Conservation (phyloP, 2,797 vertebrate species). For the Galaxias olidus region DNA sequence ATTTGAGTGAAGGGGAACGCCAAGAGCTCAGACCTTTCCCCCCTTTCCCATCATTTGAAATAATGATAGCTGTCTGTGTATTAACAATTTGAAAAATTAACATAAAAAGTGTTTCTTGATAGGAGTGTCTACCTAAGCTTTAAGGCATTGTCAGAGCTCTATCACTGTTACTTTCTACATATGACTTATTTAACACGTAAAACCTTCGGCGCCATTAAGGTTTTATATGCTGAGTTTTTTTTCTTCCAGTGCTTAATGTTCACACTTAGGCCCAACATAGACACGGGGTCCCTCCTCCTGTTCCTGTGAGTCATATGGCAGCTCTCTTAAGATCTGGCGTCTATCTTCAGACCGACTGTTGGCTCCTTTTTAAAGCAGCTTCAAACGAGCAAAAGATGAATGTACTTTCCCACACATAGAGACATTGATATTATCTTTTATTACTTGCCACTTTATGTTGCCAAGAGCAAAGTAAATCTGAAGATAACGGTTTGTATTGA, state of each 20-base stretch:
- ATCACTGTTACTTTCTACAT: constrained; percentile 57
- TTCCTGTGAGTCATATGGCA: constrained; percentile 28
- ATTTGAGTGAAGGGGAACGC: no score
- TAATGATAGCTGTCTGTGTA: no score
- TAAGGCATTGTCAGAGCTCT: constrained; percentile 33
- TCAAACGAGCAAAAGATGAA: no score
- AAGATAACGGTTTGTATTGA: no score
- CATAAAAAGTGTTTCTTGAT: no score
- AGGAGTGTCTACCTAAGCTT: no score
- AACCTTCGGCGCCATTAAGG: constrained; percentile 63
- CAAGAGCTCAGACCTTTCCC: no score
- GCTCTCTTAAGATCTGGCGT: constrained; percentile 8
- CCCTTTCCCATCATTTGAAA: no score
- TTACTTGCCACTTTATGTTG: neutral
- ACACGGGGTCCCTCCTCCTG: constrained; percentile 21
- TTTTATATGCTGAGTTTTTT: constrained; percentile 47
- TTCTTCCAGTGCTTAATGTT: constrained; percentile 39
- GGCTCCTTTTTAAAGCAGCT: neutral
- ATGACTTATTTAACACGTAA: constrained; percentile 65
- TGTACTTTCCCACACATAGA: no score
- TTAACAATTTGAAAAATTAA: no score
- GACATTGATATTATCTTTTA: neutral
- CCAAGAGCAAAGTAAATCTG: no score
- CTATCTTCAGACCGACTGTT: neutral
- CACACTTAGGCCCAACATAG: constrained; percentile 43